These are phyloP conservation scores for Centropus unirufus DNA, from an alignment of 2,113 vertebrate genomes.

Conservation along the genomic window DNA sequence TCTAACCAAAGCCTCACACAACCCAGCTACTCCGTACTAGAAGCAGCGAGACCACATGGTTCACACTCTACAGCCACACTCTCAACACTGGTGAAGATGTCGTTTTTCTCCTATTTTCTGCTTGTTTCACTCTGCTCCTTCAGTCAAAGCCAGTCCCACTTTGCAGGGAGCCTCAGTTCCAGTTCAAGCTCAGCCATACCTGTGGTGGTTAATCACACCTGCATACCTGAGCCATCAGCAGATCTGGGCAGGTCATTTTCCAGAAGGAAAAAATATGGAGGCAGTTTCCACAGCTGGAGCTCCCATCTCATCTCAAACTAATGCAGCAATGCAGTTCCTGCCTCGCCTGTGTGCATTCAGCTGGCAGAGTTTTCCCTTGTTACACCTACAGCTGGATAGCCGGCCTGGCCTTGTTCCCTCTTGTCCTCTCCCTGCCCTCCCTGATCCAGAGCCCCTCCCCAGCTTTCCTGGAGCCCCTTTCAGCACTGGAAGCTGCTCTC, in stretches of 20 bases:
- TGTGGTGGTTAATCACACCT: neutral
- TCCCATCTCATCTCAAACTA: neutral
- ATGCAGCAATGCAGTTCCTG: neutral
- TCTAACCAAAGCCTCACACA: neutral
- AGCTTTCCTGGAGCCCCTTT: too few relatives aligned
- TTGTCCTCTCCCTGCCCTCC: too few relatives aligned
- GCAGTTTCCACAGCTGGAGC: constrained; percentile 10
- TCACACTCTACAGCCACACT: neutral
- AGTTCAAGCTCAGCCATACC: neutral
- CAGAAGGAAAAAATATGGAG: neutral
- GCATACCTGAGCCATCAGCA: neutral
- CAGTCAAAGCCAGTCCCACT: neutral
- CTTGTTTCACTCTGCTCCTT: neutral
- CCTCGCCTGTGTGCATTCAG: neutral
- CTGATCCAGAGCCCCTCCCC: too few relatives aligned
- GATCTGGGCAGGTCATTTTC: neutral
- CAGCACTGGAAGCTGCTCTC: too few relatives aligned
- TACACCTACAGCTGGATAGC: neutral
- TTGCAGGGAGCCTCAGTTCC: neutral
- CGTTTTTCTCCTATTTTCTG: neutral
- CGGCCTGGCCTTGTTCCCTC: too few relatives aligned
- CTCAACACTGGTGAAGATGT: neutral
- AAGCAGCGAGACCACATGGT: neutral
- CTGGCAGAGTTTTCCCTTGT: neutral
- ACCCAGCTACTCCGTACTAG: neutral